Percentiles rank a stretch among this genome's conserved stretches.
Evolutionary conservation across 2,888 invertebrate genomes (phyloP).

Genomic region (Trichogramma dendrolimi): DNA sequence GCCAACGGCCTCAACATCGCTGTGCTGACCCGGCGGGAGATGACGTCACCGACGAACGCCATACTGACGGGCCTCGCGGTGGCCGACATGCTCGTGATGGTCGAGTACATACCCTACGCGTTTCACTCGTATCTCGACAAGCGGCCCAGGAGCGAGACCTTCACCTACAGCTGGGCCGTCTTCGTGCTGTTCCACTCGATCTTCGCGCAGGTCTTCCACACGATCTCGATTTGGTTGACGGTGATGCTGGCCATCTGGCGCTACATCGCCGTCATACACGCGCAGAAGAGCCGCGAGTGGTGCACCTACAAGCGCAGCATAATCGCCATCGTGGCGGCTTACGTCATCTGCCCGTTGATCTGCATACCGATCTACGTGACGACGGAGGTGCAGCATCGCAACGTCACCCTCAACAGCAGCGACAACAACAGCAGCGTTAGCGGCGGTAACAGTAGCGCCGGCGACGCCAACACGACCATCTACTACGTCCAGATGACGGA

Average conservation of each 20-base stretch:
- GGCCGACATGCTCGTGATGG: constrained; percentile 90
- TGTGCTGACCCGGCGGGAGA: constrained; percentile 82
- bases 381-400: constrained; percentile 63
- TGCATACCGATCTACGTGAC: constrained; percentile 81
- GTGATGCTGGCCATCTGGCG: constrained; percentile 91
- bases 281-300: constrained; percentile 75
- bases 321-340: constrained; percentile 65
- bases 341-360: constrained; percentile 76
- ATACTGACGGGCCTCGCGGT: constrained; percentile 87
- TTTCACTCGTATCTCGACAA: constrained; percentile 71
- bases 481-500: constrained; percentile 69
- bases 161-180: constrained; percentile 72
- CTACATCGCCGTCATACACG: constrained; percentile 79
- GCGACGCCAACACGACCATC: constrained; percentile 61
- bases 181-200: constrained; percentile 88
- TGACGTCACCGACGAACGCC: constrained; percentile 87
- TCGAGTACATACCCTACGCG: constrained; percentile 88
- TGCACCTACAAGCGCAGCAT: constrained; percentile 78
- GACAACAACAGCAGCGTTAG: constrained; percentile 52
- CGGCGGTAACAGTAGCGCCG: constrained; percentile 9
- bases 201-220: constrained; percentile 83
- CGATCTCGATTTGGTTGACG: constrained; percentile 89
- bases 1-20: constrained; percentile 90
- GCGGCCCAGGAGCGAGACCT: constrained; percentile 55
- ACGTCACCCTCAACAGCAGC: constrained; percentile 43